Base-by-base conservation (phyloP, 1,140 invertebrate species). In the Ephestia elutella region DNA sequence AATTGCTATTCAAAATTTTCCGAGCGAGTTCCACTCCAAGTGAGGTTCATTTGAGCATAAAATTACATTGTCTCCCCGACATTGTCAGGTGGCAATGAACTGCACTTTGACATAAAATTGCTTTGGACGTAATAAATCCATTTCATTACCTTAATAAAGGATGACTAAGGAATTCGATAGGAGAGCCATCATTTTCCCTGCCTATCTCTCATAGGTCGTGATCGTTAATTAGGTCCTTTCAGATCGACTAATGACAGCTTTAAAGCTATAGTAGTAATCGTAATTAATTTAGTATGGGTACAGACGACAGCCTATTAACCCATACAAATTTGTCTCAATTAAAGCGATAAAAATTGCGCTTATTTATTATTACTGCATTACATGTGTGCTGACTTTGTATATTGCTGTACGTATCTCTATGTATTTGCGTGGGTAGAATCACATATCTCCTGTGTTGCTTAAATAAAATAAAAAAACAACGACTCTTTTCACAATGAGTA, bases 71-170 rank as follows among this genome's bases (percentile, higher is more conserved):
- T 86, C 80, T 82, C 71, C 54, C 56, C 70, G 76, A 80, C 85
- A 86, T 85, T 87, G 85, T 87, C 73, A 75, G 63, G 78, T 86
- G 85, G 73, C 85, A 86, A 86, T 87, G 85, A 87, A 87, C 85
- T 87, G 75, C 83, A 86, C 85, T 87, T 87, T 86, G 85, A 87
- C 85, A 87, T 87, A 87, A 87, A 87, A 87, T 87, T 67, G 73
- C 80, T 80, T 81, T 86, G 70, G 78, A 75, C 63, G 78, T 73
- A 82, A 83, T 86, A 88, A 86, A 86, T 86, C 85, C 78, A 77
- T 86, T 88, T 88, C 78, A 88, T 86, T 86, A 67, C 82, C 83
- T 82, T 82, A 86, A 88, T 86, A 86, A 88, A 88, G 75, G 70
- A 68, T 78, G 82, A 85, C 78, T 80, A 73, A 82, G 75, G 79